phyloP scores from a whole-genome alignment of 2,113 vertebrate genomes.

The Alligator sinensis region DNA sequence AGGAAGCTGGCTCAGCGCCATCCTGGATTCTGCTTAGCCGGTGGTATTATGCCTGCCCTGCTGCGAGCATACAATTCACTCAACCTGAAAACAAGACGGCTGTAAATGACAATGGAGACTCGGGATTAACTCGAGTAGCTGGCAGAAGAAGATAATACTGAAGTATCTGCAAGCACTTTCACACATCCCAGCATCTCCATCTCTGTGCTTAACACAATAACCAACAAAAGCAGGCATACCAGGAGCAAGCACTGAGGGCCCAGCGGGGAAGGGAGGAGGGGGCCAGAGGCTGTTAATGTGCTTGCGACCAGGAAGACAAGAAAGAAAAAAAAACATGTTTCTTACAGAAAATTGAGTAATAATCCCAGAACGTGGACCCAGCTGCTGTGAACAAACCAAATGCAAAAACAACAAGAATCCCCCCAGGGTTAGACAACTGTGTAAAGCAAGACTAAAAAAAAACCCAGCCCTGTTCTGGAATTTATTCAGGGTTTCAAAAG shows the following conservation, averaged over 20 bases:
- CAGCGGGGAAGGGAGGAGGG: neutral
- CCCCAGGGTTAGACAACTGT: neutral
- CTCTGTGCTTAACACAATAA: neutral
- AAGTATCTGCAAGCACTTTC: neutral
- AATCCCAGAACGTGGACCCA: neutral
- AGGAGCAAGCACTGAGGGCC: neutral
- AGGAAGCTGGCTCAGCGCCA: neutral
- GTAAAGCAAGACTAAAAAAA: conserved; percentile 42
- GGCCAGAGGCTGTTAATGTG: neutral
- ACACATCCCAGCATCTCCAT: neutral
- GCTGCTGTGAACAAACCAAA: neutral
- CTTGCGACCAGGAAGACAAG: conserved; percentile 8
- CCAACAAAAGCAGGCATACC: neutral
- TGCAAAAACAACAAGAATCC: conserved; percentile 9
- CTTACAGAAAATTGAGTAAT: neutral
- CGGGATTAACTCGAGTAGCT: conserved; percentile 36
- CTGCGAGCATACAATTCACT: accelerated
- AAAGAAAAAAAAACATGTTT: conserved; percentile 1
- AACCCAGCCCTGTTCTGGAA: neutral
- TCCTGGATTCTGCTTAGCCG: neutral
- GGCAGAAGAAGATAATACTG: conserved; percentile 44
- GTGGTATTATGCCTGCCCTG: neutral
- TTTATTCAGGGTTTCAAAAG: conserved; percentile 45
- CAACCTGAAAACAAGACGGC: conserved; percentile 8
- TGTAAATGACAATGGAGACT: neutral